Conservation (phyloP, 2,113 vertebrate genomes). For the Felis catus region F.catus_Fca126_mat1.0 CM031421.1:48226501-48227000, state of each 20-base stretch:
- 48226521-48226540: background rate
- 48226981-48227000: background rate
- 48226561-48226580: background rate
- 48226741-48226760: background rate
- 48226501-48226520: background rate
- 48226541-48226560: background rate
- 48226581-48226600: background rate
- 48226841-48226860: background rate
- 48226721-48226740: slow-evolving; percentile 22
- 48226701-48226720: background rate
- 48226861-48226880: background rate
- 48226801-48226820: background rate
- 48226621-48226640: background rate
- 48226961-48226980: background rate
- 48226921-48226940: background rate
- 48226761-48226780: background rate
- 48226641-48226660: background rate
- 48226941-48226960: background rate
- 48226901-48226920: background rate
- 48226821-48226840: background rate
- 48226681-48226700: slow-evolving; percentile 30
- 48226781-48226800: background rate
- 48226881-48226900: background rate
- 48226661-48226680: background rate
- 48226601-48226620: background rate